phyloP scores from a whole-genome alignment of 2,797 vertebrate genomes.

The Sylvia borin region DNA sequence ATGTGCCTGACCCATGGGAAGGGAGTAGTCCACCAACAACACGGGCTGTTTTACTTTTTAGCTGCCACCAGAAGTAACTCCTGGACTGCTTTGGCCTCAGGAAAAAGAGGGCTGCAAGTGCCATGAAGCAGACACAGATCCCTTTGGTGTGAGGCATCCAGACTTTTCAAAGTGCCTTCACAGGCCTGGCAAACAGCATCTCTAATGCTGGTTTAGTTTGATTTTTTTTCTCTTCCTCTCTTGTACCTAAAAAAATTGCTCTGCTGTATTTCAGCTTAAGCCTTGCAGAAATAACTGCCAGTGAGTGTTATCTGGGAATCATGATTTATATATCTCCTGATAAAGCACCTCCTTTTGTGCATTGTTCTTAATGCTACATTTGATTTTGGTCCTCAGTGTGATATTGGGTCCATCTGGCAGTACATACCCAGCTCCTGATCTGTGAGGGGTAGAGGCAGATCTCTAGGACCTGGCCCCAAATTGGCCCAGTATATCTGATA shows the following conservation, averaged over 20 bases:
- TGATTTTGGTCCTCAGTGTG: neutral
- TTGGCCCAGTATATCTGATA: neutral
- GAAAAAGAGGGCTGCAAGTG: neutral
- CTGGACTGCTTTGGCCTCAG: neutral
- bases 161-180: neutral
- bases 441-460: neutral
- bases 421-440: neutral
- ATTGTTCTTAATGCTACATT: neutral
- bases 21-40: neutral
- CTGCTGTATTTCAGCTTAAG: neutral
- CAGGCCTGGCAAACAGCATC: neutral
- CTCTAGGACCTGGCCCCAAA: neutral
- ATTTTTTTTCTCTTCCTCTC: neutral
- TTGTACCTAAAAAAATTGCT: neutral
- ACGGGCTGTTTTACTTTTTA: neutral
- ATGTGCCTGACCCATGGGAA: neutral
- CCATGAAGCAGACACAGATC: neutral
- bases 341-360: neutral
- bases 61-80: neutral
- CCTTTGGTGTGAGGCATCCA: neutral
- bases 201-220: neutral
- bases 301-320: neutral
- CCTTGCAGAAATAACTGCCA: neutral
- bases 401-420: neutral
- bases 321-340: neutral